A percentile compares a stretch with the other conserved stretches of the same genome.
These are phyloP conservation scores for Zelleria hepariella DNA, from an alignment of 2,888 invertebrate genomes.

Conservation along the genomic window DNA sequence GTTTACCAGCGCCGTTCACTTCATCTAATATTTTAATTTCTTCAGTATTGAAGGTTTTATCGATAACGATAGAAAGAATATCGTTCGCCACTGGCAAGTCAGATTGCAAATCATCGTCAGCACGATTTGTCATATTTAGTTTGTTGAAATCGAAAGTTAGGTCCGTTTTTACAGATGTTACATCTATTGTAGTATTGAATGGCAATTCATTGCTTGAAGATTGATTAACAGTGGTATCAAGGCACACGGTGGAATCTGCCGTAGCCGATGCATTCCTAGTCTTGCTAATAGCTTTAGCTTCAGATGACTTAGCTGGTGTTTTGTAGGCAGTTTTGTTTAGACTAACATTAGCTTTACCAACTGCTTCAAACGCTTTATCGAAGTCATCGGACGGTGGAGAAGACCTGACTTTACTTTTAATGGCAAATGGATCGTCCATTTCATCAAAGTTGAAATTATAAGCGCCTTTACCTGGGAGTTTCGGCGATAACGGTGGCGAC, in stretches of 20 bases:
- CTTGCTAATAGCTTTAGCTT: conserved; percentile 47
- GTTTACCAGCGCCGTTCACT: background rate
- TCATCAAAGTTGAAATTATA: conserved; percentile 16
- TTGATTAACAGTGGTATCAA: background rate
- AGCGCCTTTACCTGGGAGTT: background rate
- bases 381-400: conserved; percentile 22
- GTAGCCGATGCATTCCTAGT: background rate
- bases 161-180: background rate
- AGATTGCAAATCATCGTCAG: background rate
- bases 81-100: background rate
- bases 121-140: background rate
- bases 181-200: background rate
- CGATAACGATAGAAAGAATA: background rate
- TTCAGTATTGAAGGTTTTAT: background rate
- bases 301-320: conserved; percentile 45
- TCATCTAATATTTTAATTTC: background rate
- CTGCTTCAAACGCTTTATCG: background rate
- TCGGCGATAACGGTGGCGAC: background rate
- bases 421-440: conserved; percentile 19
- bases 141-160: background rate
- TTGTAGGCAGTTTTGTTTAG: too few species aligned
- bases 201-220: background rate
- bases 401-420: conserved; percentile 17
- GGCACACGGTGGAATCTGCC: background rate
- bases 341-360: background rate